Percentiles rank a stretch among this genome's conserved stretches.
Evolutionary conservation across 2,797 vertebrate species (phyloP).

Genomic region (Novumbra hubbsi): DNA sequence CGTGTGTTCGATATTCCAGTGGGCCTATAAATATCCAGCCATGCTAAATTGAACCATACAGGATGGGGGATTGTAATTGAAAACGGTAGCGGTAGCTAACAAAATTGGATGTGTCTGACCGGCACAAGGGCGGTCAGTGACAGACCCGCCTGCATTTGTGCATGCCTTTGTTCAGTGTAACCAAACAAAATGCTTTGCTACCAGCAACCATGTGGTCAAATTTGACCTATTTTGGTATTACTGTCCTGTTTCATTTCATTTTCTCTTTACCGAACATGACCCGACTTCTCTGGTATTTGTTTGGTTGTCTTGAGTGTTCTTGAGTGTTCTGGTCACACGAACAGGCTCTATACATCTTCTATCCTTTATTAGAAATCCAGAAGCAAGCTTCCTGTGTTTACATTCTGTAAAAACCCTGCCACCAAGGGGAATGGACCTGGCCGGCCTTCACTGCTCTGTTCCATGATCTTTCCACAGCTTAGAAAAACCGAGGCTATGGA

Average conservation of each 20-base stretch:
- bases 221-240: not conserved
- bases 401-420: too few relatives aligned
- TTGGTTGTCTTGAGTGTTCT: not conserved
- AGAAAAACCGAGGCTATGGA: not conserved
- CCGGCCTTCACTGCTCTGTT: not conserved
- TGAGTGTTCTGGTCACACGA: not conserved
- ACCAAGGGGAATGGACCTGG: not conserved
- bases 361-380: not conserved
- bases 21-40: conserved; percentile 26
- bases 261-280: not conserved
- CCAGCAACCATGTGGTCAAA: not conserved
- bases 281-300: not conserved
- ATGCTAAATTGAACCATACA: conserved; percentile 30
- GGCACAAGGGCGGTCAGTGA: not conserved
- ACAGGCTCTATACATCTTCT: not conserved
- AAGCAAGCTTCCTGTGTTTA: not conserved
- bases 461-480: not conserved
- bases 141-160: too few relatives aligned
- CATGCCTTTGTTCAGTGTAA: too few relatives aligned
- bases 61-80: conserved; percentile 28
- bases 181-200: not conserved
- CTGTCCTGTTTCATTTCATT: not conserved
- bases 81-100: conserved; percentile 17
- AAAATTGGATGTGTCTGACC: not conserved
- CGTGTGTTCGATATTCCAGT: conserved; percentile 9